Percentiles rank a stretch among this genome's conserved stretches.
Evolutionary conservation across 2,888 invertebrate genomes (phyloP).

Genomic region (Andrena fulva): DNA sequence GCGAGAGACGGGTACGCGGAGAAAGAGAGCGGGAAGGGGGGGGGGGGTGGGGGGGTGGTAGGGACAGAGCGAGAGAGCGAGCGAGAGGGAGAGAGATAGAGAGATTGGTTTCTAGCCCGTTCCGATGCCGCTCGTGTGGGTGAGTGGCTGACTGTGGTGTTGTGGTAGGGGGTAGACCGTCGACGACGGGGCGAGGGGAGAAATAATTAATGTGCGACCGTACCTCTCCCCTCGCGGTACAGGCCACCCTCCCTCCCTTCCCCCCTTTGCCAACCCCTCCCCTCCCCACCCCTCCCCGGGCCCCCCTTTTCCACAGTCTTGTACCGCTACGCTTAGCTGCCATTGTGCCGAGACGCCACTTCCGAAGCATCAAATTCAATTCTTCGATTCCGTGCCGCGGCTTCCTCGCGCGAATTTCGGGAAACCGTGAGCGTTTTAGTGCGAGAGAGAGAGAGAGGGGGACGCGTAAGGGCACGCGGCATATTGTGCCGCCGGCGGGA

Average conservation of each 20-base stretch:
- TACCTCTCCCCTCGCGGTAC: slow-evolving; percentile 74
- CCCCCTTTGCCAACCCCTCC: too few relatives aligned
- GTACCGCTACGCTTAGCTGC: slow-evolving; percentile 82
- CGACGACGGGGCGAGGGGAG: slow-evolving; percentile 76
- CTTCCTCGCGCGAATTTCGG: slow-evolving; percentile 39
- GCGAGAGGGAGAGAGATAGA: slow-evolving; percentile 54
- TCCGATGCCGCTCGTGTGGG: slow-evolving; percentile 72
- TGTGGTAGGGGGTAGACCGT: slow-evolving; percentile 64
- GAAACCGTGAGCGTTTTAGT: background rate
- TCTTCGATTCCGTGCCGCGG: slow-evolving; percentile 65
- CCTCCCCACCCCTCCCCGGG: too few relatives aligned
- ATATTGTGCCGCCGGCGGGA: slow-evolving; percentile 20
- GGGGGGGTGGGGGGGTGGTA: slow-evolving; percentile 14
- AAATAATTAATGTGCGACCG: slow-evolving; percentile 83
- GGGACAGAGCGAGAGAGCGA: slow-evolving; percentile 18
- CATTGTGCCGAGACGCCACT: slow-evolving; percentile 83
- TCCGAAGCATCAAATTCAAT: slow-evolving; percentile 82
- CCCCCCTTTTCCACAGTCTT: slow-evolving; percentile 66
- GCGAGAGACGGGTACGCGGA: slow-evolving; percentile 23
- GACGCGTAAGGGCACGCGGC: slow-evolving; percentile 10
- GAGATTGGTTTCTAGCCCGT: slow-evolving; percentile 72
- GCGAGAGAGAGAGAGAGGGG: slow-evolving; percentile 6
- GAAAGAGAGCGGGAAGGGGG: slow-evolving; percentile 31
- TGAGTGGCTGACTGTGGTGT: slow-evolving; percentile 71
- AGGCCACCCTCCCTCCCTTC: slow-evolving; percentile 53